Conservation (phyloP, 2,113 vertebrate genomes). For the Calypte anna region DNA sequence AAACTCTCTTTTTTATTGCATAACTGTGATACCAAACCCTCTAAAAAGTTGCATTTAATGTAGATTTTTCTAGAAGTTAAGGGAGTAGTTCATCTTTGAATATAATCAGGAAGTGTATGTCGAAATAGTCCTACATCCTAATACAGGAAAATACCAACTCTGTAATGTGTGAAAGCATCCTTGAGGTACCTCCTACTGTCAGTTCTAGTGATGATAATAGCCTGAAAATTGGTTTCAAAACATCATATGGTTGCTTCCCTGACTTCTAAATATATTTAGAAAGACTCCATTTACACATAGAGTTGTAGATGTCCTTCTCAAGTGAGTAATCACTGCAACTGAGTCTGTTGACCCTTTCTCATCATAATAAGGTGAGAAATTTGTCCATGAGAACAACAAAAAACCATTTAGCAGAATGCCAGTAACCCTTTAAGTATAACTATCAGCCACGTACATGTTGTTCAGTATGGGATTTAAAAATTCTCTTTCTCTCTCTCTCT, state of each 20-base stretch:
- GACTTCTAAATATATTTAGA: neutral
- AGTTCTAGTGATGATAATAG: neutral
- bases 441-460: neutral
- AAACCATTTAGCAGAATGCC: neutral
- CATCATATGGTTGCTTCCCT: neutral
- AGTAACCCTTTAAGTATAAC: neutral
- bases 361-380: slow-evolving; percentile 10
- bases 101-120: neutral
- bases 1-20: neutral
- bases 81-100: neutral
- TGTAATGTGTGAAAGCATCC: neutral
- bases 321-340: neutral
- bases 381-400: neutral
- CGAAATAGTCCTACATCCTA: neutral
- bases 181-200: slow-evolving; percentile 8
- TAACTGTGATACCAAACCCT: neutral
- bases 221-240: slow-evolving; percentile 21
- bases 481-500: neutral
- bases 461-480: neutral
- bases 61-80: neutral
- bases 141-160: neutral
- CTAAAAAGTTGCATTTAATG: neutral
- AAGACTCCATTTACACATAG: neutral
- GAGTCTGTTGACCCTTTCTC: neutral
- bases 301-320: neutral